Base-by-base conservation (phyloP, 2,797 vertebrate genomes). In the Hozukius guyotensis region DNA sequence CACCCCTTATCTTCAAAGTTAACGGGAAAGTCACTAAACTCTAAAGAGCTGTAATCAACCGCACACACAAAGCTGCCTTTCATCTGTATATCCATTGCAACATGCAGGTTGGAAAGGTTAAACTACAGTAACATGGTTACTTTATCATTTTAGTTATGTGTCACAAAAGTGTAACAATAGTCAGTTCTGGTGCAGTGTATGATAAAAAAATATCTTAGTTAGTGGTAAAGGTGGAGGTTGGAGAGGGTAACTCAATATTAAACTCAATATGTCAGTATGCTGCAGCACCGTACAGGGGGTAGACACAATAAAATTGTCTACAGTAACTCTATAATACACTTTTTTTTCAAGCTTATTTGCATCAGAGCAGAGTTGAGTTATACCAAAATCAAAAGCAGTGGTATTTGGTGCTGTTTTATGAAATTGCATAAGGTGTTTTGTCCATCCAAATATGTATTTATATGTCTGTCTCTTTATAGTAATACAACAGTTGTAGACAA, bases 11-110 rank as follows among this genome's bases (percentile, higher is more conserved):
- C 62, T 80, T 88, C 80, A 92, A 92, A 92, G 87, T 90, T 92
- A 78, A 73, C 66, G 3, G 25, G 49, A 90, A 93, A 89, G 90
- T 92, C 87, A 83, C 75, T 34, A 59, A 79, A 89, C 76, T 84
- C 56, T 32, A 8, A 64, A 60, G 49, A 81, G 22, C 13, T 83
- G 52, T 11, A 36, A 65, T 25, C 14, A 31, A 25, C 18, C 18
- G 29, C 20, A n/a, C 55, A 72, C 18, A 18, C 24, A 75, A 81
- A 53, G 22, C 16, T 49, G 8, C 1, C 34, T 76, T 67, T 20
- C 6, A 38, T 63, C n/a, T 59, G 20, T 9, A 29, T 55, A 63
- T 60, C 10, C 4, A 36, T 5, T 67, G 20, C 10, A 75, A 32
- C 4, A 8, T 61, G 25, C 4, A 72, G 11, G 6, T 24, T 36